Base-by-base conservation (phyloP, 1,140 invertebrate species). In the Zaprionus vittiger region DNA sequence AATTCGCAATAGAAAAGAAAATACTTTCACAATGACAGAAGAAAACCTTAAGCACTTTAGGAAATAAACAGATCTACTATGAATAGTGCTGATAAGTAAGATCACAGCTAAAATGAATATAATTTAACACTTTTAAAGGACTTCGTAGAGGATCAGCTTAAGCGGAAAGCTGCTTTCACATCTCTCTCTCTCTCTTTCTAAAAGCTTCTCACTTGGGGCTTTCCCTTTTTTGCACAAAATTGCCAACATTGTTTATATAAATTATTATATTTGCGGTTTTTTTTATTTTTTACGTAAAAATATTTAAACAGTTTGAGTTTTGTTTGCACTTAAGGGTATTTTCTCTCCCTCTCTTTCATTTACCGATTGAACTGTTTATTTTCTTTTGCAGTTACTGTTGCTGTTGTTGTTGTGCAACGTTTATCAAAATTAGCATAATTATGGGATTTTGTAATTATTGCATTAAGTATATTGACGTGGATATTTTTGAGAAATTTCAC, bases 281-380 rank as follows among this genome's bases (percentile, higher is more conserved):
- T 61, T 65, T 31, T 65, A 17, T 22, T 56, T 63, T 66, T 66
- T 63, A 17, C 65, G 79, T 61, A 65, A 74, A 80, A 81, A 81
- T 87, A 90, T 89, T 89, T 89, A 81, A 81, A 90, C 85, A 89
- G 84, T 81, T 89, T 89, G 83, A 22, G 59, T 75, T 77, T 65
- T 84, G 75, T 87, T 87, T 83, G 65, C 74, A 76, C 68, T 77
- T 62, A 38, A 37, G 68, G 38, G 66, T 49, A 63, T 49, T 59
- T 83, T 83, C 47, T 66, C 9, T 24, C 34, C 54, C 41, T 52
- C 73, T 80, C 65, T 66, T 41, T 69, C n/a, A 22, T 34, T 64
- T 49, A 67, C 4, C 37, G 52, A 56, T 38, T n/a, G 52, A 64
- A 52, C 52, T 22, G 55, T 63, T 74, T 59, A 66, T 60, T 59